These are phyloP conservation scores for Coilia nasus DNA, from an alignment of 2,797 vertebrate species.

Conservation along the genomic window DNA sequence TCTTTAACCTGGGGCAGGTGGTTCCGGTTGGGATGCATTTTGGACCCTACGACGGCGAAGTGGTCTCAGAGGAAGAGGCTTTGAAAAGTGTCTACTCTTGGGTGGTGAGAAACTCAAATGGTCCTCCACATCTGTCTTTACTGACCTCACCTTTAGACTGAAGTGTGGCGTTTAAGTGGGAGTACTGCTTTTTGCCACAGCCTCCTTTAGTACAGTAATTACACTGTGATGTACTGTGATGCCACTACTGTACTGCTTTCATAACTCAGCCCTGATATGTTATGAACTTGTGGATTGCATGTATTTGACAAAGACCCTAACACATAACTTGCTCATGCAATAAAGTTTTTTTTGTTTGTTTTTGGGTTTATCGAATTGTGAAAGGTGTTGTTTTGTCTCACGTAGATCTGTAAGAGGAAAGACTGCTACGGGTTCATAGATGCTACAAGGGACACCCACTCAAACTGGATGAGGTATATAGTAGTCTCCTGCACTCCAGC, in stretches of 20 bases:
- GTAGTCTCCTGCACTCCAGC: too few species aligned
- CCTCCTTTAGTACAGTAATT: too few species aligned
- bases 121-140: not conserved
- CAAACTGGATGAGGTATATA: constrained; percentile 88
- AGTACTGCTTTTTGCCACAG: too few species aligned
- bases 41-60: constrained; percentile 80
- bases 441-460: constrained; percentile 70
- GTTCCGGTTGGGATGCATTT: constrained; percentile 82
- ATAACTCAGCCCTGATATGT: too few species aligned
- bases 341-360: not conserved
- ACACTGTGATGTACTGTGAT: too few species aligned
- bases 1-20: constrained; percentile 75
- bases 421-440: constrained; percentile 78
- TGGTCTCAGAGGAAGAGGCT: constrained; percentile 73
- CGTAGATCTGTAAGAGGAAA: constrained; percentile 76
- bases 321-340: not conserved
- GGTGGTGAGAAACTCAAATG: constrained; percentile 72
- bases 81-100: constrained; percentile 77
- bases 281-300: not conserved
- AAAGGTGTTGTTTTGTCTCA: constrained; percentile 12
- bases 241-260: not conserved
- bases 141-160: not conserved
- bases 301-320: not conserved
- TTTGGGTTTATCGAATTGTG: not conserved
- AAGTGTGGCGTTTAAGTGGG: too few species aligned